Evolutionary conservation across 2,113 vertebrate genomes (phyloP).

Genomic region (Microcebus griseorufus): DNA sequence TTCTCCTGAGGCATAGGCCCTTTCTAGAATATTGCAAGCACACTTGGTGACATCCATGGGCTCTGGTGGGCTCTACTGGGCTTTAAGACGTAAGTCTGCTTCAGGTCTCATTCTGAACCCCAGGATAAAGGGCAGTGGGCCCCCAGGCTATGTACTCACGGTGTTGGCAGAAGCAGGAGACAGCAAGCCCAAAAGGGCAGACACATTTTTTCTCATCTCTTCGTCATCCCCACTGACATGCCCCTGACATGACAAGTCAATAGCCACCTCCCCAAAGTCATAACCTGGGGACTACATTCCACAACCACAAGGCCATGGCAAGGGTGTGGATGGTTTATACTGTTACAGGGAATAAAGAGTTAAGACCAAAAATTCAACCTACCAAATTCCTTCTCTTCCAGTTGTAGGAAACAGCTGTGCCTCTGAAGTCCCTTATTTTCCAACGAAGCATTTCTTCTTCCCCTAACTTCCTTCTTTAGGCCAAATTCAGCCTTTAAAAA

Average conservation of each 20-base stretch:
- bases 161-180: background rate
- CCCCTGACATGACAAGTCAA: background rate
- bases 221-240: background rate
- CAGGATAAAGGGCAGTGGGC: background rate
- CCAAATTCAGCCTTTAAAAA: background rate
- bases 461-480: background rate
- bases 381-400: background rate
- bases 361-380: background rate
- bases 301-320: background rate
- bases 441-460: background rate
- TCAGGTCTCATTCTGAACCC: background rate
- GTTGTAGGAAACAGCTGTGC: background rate
- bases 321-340: background rate
- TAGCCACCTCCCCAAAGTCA: background rate
- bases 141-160: background rate
- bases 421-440: background rate
- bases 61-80: background rate
- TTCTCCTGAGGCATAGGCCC: background rate
- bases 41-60: background rate
- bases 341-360: background rate
- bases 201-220: background rate
- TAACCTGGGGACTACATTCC: fast-evolving
- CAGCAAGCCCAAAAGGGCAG: background rate
- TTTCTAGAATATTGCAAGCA: background rate
- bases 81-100: background rate